A percentile compares a stretch with the other conserved stretches of the same genome.
These are phyloP conservation scores for Coilia nasus DNA, from an alignment of 2,797 vertebrate genomes.

Conservation along the genomic window DNA sequence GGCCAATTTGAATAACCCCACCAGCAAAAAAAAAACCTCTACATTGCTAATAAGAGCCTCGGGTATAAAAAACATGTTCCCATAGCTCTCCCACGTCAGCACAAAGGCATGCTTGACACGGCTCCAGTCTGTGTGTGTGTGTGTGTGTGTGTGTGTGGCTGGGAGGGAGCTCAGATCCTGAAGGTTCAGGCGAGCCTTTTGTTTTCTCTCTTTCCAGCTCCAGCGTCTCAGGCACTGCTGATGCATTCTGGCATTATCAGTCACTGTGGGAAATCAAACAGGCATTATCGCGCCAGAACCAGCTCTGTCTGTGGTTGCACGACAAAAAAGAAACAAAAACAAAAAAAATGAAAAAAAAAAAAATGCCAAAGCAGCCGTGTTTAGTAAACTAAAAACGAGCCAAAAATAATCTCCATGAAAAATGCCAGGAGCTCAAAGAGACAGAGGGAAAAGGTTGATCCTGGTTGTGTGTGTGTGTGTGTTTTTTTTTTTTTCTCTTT, in stretches of 20 bases:
- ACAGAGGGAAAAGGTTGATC: constrained; percentile 50
- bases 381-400: constrained; percentile 19
- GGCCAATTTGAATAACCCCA: constrained; percentile 13
- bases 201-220: constrained; percentile 47
- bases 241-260: constrained; percentile 50
- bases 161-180: constrained; percentile 64
- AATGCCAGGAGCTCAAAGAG: constrained; percentile 40
- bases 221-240: constrained; percentile 37
- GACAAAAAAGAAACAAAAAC: constrained; percentile 33
- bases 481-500: constrained; percentile 39
- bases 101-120: constrained; percentile 73
- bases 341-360: background rate
- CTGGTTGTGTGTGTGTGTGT: background rate
- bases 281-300: constrained; percentile 36
- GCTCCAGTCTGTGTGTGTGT: constrained; percentile 51
- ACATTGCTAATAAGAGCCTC: constrained; percentile 51
- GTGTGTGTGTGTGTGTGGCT: constrained; percentile 12
- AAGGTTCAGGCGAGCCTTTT: constrained; percentile 62
- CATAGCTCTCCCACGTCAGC: constrained; percentile 71
- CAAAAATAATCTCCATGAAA: constrained; percentile 52
- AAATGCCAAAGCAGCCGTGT: background rate
- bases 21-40: background rate
- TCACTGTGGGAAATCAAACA: constrained; percentile 54
- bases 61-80: constrained; percentile 68
- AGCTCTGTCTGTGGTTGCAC: constrained; percentile 40